These are phyloP conservation scores for Calliphora vicina DNA, from an alignment of 1,140 invertebrate species.

Conservation along the genomic window DNA sequence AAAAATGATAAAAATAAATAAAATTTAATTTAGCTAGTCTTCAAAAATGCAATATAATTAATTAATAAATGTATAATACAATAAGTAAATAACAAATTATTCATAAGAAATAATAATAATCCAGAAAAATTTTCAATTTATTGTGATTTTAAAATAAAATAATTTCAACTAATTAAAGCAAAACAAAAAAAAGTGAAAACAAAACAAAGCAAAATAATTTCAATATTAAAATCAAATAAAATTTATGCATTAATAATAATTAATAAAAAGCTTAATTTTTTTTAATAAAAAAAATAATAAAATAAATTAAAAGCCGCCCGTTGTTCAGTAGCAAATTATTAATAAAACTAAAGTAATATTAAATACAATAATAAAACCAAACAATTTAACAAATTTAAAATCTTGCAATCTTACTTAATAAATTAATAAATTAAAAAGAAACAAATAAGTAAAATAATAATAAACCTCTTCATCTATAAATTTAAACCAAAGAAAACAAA, in stretches of 20 bases:
- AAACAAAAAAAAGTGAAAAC: constrained; percentile 1
- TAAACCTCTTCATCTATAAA: background rate
- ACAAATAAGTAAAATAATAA: background rate
- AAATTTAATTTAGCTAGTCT: background rate
- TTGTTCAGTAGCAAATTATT: constrained; percentile 29
- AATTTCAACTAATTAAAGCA: constrained; percentile 21
- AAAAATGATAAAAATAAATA: background rate
- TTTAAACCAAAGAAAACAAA: background rate
- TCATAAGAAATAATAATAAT: constrained; percentile 13
- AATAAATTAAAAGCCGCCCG: constrained; percentile 22
- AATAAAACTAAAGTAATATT: constrained; percentile 6
- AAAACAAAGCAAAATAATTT: background rate
- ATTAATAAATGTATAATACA: background rate
- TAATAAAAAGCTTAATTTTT: constrained; percentile 20
- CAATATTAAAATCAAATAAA: constrained; percentile 13
- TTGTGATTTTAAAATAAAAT: constrained; percentile 22
- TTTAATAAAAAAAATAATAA: background rate
- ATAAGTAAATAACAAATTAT: background rate
- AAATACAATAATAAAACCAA: constrained; percentile 19
- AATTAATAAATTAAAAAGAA: constrained; percentile 4
- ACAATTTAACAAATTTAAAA: background rate
- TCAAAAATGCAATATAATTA: background rate
- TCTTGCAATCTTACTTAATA: constrained; percentile 32
- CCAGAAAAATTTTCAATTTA: constrained; percentile 1
- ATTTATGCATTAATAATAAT: background rate